These are phyloP conservation scores for Thunnus maccoyii DNA, from an alignment of 2,113 vertebrate species.

Conservation along the genomic window DNA sequence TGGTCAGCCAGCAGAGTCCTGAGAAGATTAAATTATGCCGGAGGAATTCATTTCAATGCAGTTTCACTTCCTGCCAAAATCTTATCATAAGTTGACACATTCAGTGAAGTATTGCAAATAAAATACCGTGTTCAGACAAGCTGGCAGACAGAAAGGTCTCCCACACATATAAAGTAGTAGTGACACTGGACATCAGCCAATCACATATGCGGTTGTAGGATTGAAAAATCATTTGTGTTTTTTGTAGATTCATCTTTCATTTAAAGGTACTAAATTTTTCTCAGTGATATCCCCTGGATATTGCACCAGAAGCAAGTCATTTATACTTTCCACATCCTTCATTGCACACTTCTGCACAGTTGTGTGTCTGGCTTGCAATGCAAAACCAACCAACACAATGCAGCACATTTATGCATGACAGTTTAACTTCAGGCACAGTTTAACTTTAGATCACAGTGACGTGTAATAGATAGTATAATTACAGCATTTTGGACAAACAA, in stretches of 20 bases:
- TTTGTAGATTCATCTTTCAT: not conserved
- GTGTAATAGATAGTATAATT: not conserved
- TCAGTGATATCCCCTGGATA: not conserved
- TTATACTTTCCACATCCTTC: too few relatives aligned
- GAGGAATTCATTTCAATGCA: too few relatives aligned
- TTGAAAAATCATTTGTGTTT: not conserved
- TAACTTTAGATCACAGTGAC: not conserved
- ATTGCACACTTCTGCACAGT: too few relatives aligned
- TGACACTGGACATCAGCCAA: not conserved
- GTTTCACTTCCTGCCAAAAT: too few relatives aligned
- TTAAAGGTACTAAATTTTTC: not conserved
- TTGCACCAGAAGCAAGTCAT: too few relatives aligned
- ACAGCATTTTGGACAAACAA: too few relatives aligned
- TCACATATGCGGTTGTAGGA: not conserved
- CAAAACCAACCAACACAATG: not conserved
- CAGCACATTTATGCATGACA: not conserved
- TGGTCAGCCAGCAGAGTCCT: not conserved
- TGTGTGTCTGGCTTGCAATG: too few relatives aligned
- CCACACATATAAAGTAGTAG: too few relatives aligned
- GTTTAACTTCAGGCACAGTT: not conserved
- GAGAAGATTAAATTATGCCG: too few relatives aligned
- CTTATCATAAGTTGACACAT: too few relatives aligned
- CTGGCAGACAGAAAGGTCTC: not conserved
- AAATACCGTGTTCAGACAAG: not conserved
- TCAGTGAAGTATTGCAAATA: constrained; percentile 9